These are phyloP conservation scores for Amphiduros pacificus DNA, from an alignment of 2,888 invertebrate genomes.

Conservation along the genomic window DNA sequence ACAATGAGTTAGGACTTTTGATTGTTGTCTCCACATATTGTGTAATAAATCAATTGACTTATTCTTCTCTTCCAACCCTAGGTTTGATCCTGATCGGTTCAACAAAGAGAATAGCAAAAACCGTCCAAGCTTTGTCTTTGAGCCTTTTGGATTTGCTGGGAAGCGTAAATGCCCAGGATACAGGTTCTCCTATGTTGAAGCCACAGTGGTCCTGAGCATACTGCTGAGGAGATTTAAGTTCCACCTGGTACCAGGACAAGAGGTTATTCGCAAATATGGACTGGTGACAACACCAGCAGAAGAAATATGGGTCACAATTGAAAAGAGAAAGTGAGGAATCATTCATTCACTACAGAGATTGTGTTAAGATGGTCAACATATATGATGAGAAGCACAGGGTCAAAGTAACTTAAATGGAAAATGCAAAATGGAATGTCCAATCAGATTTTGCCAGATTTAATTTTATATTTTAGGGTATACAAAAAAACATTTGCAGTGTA, in stretches of 20 bases:
- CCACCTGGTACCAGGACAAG: constrained; percentile 51
- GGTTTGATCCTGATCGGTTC: constrained; percentile 58
- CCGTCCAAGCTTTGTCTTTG: constrained; percentile 43
- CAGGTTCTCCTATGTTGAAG: constrained; percentile 46
- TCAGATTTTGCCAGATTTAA: no score
- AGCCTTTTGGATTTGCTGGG: constrained; percentile 59
- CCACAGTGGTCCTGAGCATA: constrained; percentile 39
- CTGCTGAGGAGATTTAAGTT: constrained; percentile 49
- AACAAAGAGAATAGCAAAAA: constrained; percentile 37
- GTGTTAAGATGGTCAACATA: no score
- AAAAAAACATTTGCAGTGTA: no score
- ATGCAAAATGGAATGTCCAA: no score
- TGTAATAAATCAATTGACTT: no score
- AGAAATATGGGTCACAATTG: constrained; percentile 55
- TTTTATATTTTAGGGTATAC: no score
- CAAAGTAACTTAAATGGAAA: no score
- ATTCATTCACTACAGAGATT: no score
- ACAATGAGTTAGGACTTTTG: no score
- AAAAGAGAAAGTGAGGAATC: constrained; percentile 13
- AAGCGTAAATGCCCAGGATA: constrained; percentile 47
- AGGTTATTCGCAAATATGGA: constrained; percentile 50
- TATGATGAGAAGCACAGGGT: no score
- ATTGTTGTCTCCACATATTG: no score
- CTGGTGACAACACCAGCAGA: constrained; percentile 56
- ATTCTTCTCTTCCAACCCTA: no score